Evolutionary conservation across 30 jellyfish, hydroid and myxozoan genomes (phyloP), one percentile per base, ranked within the genome.

Genomic region (Hydractinia symbiolongicarpus): DNA sequence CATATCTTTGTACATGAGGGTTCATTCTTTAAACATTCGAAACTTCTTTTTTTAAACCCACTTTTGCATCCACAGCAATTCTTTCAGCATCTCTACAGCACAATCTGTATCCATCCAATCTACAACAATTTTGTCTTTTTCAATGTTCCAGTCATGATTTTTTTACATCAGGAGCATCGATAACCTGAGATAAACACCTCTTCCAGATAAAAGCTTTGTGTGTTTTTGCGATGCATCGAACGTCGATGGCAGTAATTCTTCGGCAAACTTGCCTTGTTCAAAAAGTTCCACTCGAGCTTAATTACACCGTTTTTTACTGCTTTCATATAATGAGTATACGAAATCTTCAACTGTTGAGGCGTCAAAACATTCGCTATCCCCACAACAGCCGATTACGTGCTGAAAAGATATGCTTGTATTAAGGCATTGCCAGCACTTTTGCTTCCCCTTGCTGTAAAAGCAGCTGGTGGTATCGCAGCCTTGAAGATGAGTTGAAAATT

Each of bases 181-280:
- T 70, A 53, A 56, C 7, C 58, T 4, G 77, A 57, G 72, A 10
- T 50, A 80, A 7, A 14, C 73, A 21, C 52, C 89, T 79, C 61
- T 74, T 70, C 95, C 95, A 79, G 11, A 85, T 85, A 10, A 57
- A 66, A 44, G 90, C 85, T n/a, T n/a, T n/a, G n/a, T n/a, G n/a
- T n/a, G n/a, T n/a, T n/a, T n/a, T n/a, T n/a, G n/a, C n/a, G n/a
- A n/a, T n/a, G n/a, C n/a, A n/a, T n/a, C n/a, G n/a, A n/a, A n/a
- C n/a, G n/a, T n/a, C n/a, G n/a, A n/a, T n/a, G n/a, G n/a, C 60
- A 67, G 86, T 55, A 66, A 79, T 60, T 78, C 70, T 68, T 85
- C 95, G 14, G 86, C 68, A n/a, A 57, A 57, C 68, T 57, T 57
- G 68, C n/a, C 68, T n/a, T 57, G 68, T 57, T 57, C 13, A 57